Evolutionary conservation across 1,140 invertebrate species (phyloP).

Genomic region (Brachionus calyciflorus): DNA sequence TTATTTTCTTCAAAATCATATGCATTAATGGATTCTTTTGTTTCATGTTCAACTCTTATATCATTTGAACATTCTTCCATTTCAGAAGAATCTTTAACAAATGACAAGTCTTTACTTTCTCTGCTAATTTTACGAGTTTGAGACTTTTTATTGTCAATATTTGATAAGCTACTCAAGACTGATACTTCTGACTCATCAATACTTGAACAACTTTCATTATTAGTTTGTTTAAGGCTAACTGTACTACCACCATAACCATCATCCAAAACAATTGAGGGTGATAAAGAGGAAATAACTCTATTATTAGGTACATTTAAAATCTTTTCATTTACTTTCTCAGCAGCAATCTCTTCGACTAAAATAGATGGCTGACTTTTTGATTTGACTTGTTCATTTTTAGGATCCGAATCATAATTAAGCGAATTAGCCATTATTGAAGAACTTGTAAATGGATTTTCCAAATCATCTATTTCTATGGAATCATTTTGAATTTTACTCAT

Average conservation of each 20-base stretch:
- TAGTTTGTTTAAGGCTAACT: neutral
- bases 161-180: neutral
- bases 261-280: neutral
- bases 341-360: neutral
- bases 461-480: neutral
- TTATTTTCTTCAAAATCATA: no score
- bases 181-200: neutral
- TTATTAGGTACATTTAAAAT: neutral
- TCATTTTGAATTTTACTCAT: neutral
- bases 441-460: neutral
- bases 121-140: neutral
- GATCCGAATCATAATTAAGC: neutral
- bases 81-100: no score
- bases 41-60: neutral
- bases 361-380: neutral
- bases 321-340: neutral
- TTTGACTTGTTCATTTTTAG: neutral
- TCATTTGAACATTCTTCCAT: no score
- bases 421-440: neutral
- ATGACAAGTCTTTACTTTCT: neutral
- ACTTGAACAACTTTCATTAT: constrained; percentile 24
- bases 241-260: constrained; percentile 25
- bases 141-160: neutral
- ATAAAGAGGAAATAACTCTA: neutral
- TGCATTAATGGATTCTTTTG: neutral